Percentiles rank a stretch among this genome's conserved stretches.
Conservation (phyloP, 1,140 invertebrate genomes). For the Aphaenogaster rudis region DNA sequence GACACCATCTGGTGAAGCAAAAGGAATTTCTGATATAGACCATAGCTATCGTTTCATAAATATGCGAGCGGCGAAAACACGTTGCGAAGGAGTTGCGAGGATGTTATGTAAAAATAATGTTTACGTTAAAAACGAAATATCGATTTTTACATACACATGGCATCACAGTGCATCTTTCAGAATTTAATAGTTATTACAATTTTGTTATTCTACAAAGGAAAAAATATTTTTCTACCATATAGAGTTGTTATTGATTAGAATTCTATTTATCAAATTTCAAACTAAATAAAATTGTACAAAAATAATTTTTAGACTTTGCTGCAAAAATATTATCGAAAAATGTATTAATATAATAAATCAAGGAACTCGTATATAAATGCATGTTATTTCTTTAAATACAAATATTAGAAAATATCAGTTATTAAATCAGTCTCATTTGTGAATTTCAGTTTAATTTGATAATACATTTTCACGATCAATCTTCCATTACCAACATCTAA, state of each 20-base stretch:
- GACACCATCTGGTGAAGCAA: not conserved
- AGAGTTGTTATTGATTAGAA: conserved; percentile 14
- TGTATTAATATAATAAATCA: not conserved
- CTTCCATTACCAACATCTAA: not conserved
- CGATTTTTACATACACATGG: not conserved
- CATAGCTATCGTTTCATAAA: not conserved
- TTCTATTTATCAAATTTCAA: conserved; percentile 26
- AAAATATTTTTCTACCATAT: conserved; percentile 5
- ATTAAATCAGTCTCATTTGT: not conserved
- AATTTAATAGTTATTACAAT: conserved; percentile 21
- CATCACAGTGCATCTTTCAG: too few relatives aligned
- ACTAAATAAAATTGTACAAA: conserved; percentile 13
- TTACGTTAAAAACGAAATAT: conserved; percentile 25
- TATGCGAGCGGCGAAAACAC: not conserved
- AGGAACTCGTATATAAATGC: not conserved
- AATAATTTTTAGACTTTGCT: not conserved
- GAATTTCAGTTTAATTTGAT: not conserved
- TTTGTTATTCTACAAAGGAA: not conserved
- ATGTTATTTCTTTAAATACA: not conserved
- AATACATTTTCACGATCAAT: conserved; percentile 33
- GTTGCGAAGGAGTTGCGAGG: conserved; percentile 2
- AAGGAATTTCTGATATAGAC: not conserved
- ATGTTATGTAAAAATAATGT: conserved; percentile 33
- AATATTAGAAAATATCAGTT: not conserved
- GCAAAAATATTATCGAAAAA: not conserved